A percentile compares a stretch with the other conserved stretches of the same genome.
These are phyloP conservation scores for Palythoa heliodiscus DNA, from an alignment of 92 coral and sea anemone genomes.

Conservation along the genomic window DNA sequence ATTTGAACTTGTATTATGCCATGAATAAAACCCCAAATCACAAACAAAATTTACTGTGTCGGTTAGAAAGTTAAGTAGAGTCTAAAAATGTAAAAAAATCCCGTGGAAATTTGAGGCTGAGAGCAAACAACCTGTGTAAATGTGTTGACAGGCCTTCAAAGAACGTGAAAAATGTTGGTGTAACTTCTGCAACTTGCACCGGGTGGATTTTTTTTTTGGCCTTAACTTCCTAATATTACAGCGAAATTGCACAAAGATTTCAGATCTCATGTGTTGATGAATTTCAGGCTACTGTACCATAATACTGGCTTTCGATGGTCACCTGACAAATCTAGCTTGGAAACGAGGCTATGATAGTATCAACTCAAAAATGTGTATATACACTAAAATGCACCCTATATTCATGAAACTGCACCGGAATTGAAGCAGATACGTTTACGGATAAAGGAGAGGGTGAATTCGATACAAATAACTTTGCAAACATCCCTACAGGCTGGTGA, in stretches of 20 bases:
- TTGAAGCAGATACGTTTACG: slow-evolving; percentile 2
- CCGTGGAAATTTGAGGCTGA: too few species aligned
- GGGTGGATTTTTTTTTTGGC: background rate
- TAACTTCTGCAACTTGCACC: slow-evolving; percentile 4
- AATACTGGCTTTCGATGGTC: slow-evolving; percentile 6
- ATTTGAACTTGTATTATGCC: too few species aligned
- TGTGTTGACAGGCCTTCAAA: too few species aligned
- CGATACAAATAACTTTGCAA: slow-evolving; percentile 1
- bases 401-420: background rate
- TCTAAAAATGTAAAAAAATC: too few species aligned
- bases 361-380: slow-evolving; percentile 15
- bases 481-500: background rate
- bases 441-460: background rate
- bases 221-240: too few species aligned
- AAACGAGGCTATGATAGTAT: background rate
- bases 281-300: too few species aligned
- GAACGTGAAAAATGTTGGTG: background rate
- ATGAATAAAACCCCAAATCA: too few species aligned
- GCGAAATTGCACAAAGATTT: too few species aligned
- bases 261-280: too few species aligned
- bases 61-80: too few species aligned
- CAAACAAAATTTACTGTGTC: too few species aligned
- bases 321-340: background rate
- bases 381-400: background rate
- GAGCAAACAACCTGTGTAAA: too few species aligned